phyloP scores from a whole-genome alignment of 2,797 vertebrate genomes.

The Myiotriccus ornatus region DNA sequence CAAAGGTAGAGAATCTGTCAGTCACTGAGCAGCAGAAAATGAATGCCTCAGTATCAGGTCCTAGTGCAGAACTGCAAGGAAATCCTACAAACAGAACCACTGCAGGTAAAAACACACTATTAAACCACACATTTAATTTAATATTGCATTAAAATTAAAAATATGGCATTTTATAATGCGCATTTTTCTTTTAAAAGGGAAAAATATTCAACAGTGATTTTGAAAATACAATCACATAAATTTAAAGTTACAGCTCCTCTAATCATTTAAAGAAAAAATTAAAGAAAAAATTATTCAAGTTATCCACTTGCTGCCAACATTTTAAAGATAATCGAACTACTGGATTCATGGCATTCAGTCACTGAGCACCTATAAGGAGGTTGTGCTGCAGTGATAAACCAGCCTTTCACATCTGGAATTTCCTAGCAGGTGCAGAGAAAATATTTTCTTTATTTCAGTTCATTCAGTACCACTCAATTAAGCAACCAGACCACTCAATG shows the following conservation, averaged over 20 bases:
- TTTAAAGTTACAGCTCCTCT: not conserved
- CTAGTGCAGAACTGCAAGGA: not conserved
- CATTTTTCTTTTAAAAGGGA: not conserved
- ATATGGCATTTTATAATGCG: not conserved
- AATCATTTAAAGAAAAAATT: not conserved
- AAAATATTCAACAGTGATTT: not conserved
- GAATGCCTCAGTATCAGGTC: not conserved
- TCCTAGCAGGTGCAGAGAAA: conserved; percentile 15
- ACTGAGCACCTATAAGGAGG: not conserved
- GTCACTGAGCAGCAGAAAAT: not conserved
- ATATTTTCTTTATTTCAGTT: conserved; percentile 13
- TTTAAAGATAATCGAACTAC: not conserved
- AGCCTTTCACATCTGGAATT: not conserved
- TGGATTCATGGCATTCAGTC: not conserved
- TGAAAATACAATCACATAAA: not conserved
- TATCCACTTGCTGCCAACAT: not conserved
- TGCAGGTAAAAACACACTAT: not conserved
- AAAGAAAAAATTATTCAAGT: not conserved
- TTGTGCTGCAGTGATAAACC: not conserved
- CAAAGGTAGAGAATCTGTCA: not conserved
- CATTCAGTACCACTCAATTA: conserved; percentile 3
- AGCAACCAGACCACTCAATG: not conserved
- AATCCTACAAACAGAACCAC: not conserved
- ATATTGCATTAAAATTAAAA: not conserved
- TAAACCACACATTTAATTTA: not conserved